Evolutionary conservation across 92 coral and sea anemone species (phyloP).

Genomic region (Porites evermanni): DNA sequence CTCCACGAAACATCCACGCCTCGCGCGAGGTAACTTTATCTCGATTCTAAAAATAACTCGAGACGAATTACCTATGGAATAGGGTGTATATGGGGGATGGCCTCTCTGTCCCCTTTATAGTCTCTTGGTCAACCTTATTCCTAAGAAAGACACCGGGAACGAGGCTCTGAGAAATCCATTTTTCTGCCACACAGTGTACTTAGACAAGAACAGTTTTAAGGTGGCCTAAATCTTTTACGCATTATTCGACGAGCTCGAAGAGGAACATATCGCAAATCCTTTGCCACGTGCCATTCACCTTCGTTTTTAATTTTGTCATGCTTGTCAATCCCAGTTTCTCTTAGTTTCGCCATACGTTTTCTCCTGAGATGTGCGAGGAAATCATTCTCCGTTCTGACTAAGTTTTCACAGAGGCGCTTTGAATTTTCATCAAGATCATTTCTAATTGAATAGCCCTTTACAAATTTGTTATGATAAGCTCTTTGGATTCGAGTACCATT

Average conservation of each 20-base stretch:
- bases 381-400: constrained; percentile 72
- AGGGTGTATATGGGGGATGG: no score
- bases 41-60: no score
- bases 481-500: constrained; percentile 44
- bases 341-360: neutral
- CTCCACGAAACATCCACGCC: no score
- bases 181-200: no score
- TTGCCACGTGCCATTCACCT: neutral
- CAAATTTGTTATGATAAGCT: constrained; percentile 77
- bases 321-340: neutral
- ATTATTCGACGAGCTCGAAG: neutral
- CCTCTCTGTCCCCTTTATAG: no score
- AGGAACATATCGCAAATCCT: constrained; percentile 10
- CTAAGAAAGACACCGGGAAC: no score
- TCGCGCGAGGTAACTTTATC: no score
- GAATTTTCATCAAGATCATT: constrained; percentile 29
- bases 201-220: no score
- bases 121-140: no score
- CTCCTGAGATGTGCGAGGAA: constrained; percentile 56
- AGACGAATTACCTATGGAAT: no score
- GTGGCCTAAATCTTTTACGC: no score
- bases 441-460: constrained; percentile 69
- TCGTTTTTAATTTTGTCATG: neutral
- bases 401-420: constrained; percentile 59
- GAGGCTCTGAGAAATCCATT: no score